Base-by-base conservation (phyloP, 2,888 invertebrate species). In the Oxytorus armatus region DNA sequence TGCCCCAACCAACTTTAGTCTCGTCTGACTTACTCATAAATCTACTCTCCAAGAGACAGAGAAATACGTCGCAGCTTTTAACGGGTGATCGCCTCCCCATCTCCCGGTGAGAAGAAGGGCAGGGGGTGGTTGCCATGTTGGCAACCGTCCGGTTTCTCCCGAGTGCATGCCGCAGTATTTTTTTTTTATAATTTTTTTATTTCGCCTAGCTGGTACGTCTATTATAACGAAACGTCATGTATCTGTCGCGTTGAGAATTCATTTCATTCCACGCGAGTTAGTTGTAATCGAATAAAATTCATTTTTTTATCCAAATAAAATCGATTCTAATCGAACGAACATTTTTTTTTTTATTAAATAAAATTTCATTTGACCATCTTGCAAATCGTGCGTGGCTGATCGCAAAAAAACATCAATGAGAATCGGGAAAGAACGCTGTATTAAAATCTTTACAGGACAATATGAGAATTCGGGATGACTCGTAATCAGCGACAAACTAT, bases 11-110 rank as follows among this genome's bases (percentile, higher is more conserved):
- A 21, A 49, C 47, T 70, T 61, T 75, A 49, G 65, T 72, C 70
- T 66, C 61, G 72, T 69, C 82, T 63, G 72, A 79, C 74, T 79
- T 65, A 70, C 74, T 75, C 79, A 79, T 79, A 79, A 79, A 79
- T 79, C 69, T 65, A 63, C 78, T 61, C 47, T 29, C 25, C 29
- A 16, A 23, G 21, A 51, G 59, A 61, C 29, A 33, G 16, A 10
- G 36, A 25, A 29, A 49, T 66, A 70, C 44, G 73, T 69, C 73
- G 63, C 59, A 69, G 78, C 78, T 80, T 80, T 80, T 80, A 80
- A 80, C 76, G 76, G 72, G 66, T 76, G 72, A 77, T 80, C 80
- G 72, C 80, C 68, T 63, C 68, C n/a, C n/a, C n/a, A n/a, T n/a
- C n/a, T n/a, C n/a, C n/a, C n/a, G n/a, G n/a, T n/a, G n/a, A n/a